These are phyloP conservation scores for Okamejei kenojei DNA, from an alignment of 2,797 vertebrate genomes.

Conservation along the genomic window DNA sequence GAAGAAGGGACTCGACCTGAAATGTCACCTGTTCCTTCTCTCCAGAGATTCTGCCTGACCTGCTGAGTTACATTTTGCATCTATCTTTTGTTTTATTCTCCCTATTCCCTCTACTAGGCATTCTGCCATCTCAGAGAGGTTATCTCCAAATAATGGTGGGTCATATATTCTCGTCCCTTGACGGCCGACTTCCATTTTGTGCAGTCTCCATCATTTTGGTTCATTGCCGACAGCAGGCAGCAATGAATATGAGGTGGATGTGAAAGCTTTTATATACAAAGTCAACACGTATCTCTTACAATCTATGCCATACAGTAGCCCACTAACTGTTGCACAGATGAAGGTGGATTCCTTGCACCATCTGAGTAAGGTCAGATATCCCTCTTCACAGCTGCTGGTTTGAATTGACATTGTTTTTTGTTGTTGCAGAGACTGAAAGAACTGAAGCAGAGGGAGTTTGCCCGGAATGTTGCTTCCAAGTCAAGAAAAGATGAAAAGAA, in stretches of 20 bases:
- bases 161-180: neutral
- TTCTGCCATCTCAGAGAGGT: too few species aligned
- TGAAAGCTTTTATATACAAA: neutral
- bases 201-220: neutral
- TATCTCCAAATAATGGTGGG: neutral
- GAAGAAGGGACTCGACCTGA: too few species aligned
- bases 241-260: neutral
- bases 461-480: constrained; percentile 75
- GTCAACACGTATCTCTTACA: neutral
- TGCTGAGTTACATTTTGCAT: too few species aligned
- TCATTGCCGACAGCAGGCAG: neutral
- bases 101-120: neutral
- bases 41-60: too few species aligned
- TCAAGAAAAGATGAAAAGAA: constrained; percentile 74
- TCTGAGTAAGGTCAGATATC: neutral
- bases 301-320: neutral
- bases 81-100: neutral
- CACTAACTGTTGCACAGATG: neutral
- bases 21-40: too few species aligned
- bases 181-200: neutral
- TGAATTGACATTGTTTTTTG: constrained; percentile 40
- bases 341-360: neutral
- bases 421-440: constrained; percentile 72
- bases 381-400: neutral
- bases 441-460: constrained; percentile 79